Percentiles rank a stretch among this genome's conserved stretches.
Conservation (phyloP, 2,797 vertebrate genomes). For the Aplochiton taeniatus region DNA sequence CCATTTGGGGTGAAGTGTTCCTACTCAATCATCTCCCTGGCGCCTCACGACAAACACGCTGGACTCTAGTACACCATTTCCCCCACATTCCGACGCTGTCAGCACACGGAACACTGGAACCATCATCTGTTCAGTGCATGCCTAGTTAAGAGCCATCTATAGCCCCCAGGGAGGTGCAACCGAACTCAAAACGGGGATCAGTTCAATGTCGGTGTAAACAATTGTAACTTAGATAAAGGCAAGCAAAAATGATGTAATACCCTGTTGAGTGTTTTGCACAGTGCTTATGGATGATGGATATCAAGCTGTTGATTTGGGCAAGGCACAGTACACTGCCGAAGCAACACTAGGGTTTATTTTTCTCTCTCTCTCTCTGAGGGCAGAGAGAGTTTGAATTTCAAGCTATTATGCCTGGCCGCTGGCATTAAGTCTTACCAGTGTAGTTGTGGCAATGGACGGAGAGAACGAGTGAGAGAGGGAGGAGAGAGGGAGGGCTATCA, state of each 20-base stretch:
- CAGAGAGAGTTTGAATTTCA: slow-evolving; percentile 14
- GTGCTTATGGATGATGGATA: too few relatives aligned
- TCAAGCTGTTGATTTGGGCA: too few relatives aligned
- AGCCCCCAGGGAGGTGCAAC: background rate
- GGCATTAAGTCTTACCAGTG: slow-evolving; percentile 17
- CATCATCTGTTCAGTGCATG: slow-evolving; percentile 41
- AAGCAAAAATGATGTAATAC: too few relatives aligned
- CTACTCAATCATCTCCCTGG: slow-evolving; percentile 49
- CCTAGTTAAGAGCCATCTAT: slow-evolving; percentile 27
- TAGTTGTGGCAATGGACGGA: background rate
- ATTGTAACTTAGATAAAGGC: too few relatives aligned
- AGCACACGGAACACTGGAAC: slow-evolving; percentile 41
- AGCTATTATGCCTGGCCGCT: slow-evolving; percentile 17
- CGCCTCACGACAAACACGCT: slow-evolving; percentile 29
- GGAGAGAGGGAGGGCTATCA: slow-evolving; percentile 50
- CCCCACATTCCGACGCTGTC: slow-evolving; percentile 42
- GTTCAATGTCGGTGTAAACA: too few relatives aligned
- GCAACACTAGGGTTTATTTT: too few relatives aligned
- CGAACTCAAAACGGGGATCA: too few relatives aligned
- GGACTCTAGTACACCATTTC: slow-evolving; percentile 35
- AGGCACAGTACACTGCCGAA: too few relatives aligned
- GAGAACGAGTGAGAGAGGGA: slow-evolving; percentile 8
- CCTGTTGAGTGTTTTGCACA: too few relatives aligned
- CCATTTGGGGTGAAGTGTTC: slow-evolving; percentile 61
- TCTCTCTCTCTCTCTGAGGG: too few relatives aligned